These are phyloP conservation scores for Acanthosoma haemorrhoidale DNA, from an alignment of 2,888 invertebrate species.

Conservation along the genomic window DNA sequence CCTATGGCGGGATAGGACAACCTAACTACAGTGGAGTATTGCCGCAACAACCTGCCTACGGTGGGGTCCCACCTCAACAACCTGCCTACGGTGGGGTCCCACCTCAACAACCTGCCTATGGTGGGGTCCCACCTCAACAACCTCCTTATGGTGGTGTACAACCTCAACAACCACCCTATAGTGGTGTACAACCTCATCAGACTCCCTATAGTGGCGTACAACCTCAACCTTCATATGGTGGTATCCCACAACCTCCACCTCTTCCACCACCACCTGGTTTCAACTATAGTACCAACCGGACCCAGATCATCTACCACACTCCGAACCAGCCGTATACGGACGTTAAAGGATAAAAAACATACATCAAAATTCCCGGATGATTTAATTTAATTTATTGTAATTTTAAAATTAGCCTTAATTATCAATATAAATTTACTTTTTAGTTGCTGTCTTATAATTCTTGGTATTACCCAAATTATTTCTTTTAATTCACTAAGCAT, in stretches of 20 bases:
- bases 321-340: too few species aligned
- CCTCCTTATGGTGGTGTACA: not conserved
- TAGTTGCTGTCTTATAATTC: too few species aligned
- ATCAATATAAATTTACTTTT: too few species aligned
- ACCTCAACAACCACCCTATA: not conserved
- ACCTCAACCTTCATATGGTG: not conserved
- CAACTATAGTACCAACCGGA: not conserved
- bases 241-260: not conserved
- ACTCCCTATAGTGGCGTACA: not conserved
- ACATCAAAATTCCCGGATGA: too few species aligned
- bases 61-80: not conserved
- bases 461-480: too few species aligned
- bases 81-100: not conserved
- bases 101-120: not conserved
- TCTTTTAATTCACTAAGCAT: too few species aligned
- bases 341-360: too few species aligned
- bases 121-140: not conserved
- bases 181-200: not conserved
- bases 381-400: too few species aligned
- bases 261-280: not conserved
- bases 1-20: not conserved
- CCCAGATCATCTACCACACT: not conserved
- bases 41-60: not conserved
- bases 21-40: not conserved
- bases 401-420: too few species aligned